These are phyloP conservation scores for Amblyopsis hoosieri DNA, from an alignment of 2,797 vertebrate species.

Conservation along the genomic window DNA sequence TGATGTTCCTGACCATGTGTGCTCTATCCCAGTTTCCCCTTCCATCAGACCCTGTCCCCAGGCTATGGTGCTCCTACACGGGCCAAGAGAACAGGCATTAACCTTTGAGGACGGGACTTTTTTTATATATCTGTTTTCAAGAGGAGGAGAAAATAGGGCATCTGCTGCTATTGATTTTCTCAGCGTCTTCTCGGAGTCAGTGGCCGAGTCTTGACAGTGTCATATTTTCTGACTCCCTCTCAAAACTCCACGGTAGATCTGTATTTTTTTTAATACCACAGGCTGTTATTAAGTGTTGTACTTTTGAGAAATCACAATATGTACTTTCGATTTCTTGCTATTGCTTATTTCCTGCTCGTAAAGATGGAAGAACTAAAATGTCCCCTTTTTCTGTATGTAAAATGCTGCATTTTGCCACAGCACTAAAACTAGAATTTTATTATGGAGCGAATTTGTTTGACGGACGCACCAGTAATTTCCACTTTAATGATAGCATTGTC, in stretches of 20 bases:
- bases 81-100: conserved; percentile 58
- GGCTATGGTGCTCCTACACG: conserved; percentile 52
- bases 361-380: not conserved
- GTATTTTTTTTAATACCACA: conserved; percentile 29
- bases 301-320: conserved; percentile 51
- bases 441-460: conserved; percentile 54
- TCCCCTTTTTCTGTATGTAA: conserved; percentile 5
- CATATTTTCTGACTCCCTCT: conserved; percentile 51
- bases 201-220: conserved; percentile 55
- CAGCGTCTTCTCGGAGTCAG: conserved; percentile 55
- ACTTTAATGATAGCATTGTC: conserved; percentile 71
- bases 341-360: not conserved
- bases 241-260: conserved; percentile 44
- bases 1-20: conserved; percentile 58
- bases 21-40: conserved; percentile 46
- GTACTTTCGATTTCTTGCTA: conserved; percentile 31
- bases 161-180: conserved; percentile 67
- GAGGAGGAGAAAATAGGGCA: conserved; percentile 61
- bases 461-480: conserved; percentile 63
- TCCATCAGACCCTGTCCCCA: conserved; percentile 53
- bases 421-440: conserved; percentile 38
- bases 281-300: conserved; percentile 48
- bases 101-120: conserved; percentile 59
- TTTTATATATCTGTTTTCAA: conserved; percentile 39
- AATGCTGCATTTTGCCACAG: conserved; percentile 28